Evolutionary conservation across 2,888 invertebrate species (phyloP).

Genomic region (Stenurella melanura): DNA sequence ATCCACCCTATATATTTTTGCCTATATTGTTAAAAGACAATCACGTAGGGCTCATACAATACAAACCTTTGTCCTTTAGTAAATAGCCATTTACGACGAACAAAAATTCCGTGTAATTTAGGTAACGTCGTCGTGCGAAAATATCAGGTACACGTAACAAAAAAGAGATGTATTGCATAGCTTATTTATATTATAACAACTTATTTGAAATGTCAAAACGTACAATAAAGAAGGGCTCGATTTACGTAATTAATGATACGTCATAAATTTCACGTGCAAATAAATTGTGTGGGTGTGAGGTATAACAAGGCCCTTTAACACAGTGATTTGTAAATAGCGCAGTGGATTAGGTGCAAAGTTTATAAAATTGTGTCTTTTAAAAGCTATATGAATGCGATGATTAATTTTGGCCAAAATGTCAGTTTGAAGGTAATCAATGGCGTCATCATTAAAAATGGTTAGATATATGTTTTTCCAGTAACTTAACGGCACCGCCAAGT

Average conservation of each 20-base stretch:
- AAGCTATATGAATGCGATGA: background rate
- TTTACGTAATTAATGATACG: constrained; percentile 22
- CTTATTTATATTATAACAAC: constrained; percentile 26
- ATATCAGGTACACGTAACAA: background rate
- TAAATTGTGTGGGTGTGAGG: constrained; percentile 18
- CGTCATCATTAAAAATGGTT: too few species aligned
- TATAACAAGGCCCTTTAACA: constrained; percentile 23
- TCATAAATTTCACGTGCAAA: constrained; percentile 28
- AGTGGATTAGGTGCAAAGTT: constrained; percentile 8
- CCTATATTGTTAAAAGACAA: too few species aligned
- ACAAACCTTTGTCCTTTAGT: too few species aligned
- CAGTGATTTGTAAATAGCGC: constrained; percentile 14
- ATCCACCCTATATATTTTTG: too few species aligned
- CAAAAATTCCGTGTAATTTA: background rate
- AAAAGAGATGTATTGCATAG: background rate
- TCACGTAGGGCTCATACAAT: too few species aligned
- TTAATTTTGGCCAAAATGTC: background rate
- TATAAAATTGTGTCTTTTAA: background rate
- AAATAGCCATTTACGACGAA: background rate
- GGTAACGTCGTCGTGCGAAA: background rate
- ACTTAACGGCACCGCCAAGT: too few species aligned
- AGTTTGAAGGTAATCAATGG: too few species aligned
- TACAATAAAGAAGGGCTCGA: constrained; percentile 20
- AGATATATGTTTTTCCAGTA: too few species aligned
- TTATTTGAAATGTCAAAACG: constrained; percentile 23